These are phyloP conservation scores for Theretra japonica DNA, from an alignment of 2,888 invertebrate species.

Conservation along the genomic window DNA sequence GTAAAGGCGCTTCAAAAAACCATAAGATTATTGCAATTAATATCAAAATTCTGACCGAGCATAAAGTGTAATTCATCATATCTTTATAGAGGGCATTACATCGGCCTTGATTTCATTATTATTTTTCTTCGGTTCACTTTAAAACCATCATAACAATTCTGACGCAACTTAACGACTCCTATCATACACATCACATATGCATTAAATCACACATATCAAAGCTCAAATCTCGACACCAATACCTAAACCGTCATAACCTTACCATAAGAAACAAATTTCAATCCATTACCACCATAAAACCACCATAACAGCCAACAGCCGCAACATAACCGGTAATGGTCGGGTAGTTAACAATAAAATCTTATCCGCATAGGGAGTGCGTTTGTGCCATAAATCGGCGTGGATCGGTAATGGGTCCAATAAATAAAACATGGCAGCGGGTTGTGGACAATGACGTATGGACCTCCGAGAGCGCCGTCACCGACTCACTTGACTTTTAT, in stretches of 20 bases:
- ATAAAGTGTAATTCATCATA: no score
- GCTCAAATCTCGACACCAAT: not conserved
- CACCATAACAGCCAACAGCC: constrained; percentile 17
- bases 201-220: not conserved
- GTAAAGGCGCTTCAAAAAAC: no score
- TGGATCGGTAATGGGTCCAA: constrained; percentile 31
- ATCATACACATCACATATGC: not conserved
- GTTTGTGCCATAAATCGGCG: constrained; percentile 23
- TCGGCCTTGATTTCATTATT: no score
- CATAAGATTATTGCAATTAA: no score
- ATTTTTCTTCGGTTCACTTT: no score
- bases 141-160: no score
- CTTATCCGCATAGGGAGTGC: constrained; percentile 9
- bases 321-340: constrained; percentile 22
- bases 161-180: no score
- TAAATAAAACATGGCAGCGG: constrained; percentile 33
- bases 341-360: constrained; percentile 25
- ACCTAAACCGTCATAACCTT: not conserved
- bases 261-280: constrained; percentile 11
- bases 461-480: constrained; percentile 12
- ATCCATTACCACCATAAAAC: constrained; percentile 25
- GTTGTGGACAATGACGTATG: constrained; percentile 31
- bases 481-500: constrained; percentile 21
- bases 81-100: no score
- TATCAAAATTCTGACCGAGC: no score